A percentile compares a stretch with the other conserved stretches of the same genome.
These are phyloP conservation scores for Dendrocincla fuliginosa DNA, from an alignment of 2,797 vertebrate genomes.

Conservation along the genomic window DNA sequence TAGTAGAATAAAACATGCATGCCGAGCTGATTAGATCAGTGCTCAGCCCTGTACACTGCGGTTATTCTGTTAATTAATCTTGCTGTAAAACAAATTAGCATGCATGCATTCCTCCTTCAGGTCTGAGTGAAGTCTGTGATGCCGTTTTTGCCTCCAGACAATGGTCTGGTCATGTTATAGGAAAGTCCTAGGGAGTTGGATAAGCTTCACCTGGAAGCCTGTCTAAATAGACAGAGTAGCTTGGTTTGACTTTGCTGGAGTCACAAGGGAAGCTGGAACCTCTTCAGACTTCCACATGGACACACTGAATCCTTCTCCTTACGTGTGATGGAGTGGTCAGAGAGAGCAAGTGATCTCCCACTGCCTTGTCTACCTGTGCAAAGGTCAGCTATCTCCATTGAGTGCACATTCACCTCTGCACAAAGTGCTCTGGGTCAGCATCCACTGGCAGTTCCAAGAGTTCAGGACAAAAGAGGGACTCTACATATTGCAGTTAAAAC, in stretches of 20 bases:
- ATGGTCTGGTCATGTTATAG: not conserved
- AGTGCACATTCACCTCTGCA: not conserved
- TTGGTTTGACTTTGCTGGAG: not conserved
- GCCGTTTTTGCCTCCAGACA: not conserved
- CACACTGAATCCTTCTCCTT: not conserved
- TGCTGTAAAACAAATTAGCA: not conserved
- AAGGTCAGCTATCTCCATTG: not conserved
- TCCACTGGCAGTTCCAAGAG: not conserved
- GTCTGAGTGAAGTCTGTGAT: not conserved
- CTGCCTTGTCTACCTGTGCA: not conserved
- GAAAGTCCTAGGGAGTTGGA: not conserved
- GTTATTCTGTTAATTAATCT: not conserved
- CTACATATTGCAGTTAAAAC: not conserved
- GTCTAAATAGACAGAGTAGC: not conserved
- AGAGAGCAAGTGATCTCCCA: not conserved
- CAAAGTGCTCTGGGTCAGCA: not conserved
- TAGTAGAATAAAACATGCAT: not conserved
- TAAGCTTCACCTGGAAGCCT: not conserved
- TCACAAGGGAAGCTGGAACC: not conserved
- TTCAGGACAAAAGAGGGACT: not conserved
- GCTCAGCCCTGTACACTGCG: not conserved
- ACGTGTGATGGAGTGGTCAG: not conserved
- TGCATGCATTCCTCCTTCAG: not conserved
- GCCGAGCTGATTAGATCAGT: not conserved
- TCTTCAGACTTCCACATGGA: not conserved